Evolutionary conservation across 2,888 invertebrate species (phyloP).

Genomic region (Cheilosia scutellata): DNA sequence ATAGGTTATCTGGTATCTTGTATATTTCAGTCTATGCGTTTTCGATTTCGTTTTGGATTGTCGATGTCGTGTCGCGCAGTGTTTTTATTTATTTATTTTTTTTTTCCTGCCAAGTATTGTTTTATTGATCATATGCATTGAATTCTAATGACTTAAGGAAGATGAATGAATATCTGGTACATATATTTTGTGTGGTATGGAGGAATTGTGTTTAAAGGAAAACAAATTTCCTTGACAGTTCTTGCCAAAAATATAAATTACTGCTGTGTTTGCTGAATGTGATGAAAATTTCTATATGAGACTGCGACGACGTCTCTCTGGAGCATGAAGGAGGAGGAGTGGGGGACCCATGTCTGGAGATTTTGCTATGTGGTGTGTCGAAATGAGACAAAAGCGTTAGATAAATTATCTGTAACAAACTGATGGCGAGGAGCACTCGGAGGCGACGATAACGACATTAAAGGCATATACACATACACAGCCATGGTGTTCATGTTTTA

Average conservation of each 20-base stretch:
- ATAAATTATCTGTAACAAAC: slow-evolving; percentile 60
- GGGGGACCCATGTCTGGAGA: slow-evolving; percentile 7
- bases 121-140: slow-evolving; percentile 70
- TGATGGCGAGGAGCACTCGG: slow-evolving; percentile 18
- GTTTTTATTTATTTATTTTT: slow-evolving; percentile 23
- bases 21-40: not conserved
- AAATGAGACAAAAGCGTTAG: slow-evolving; percentile 58
- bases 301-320: not conserved
- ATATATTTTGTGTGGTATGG: not conserved
- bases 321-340: not conserved
- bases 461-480: slow-evolving; percentile 1
- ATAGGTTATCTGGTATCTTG: slow-evolving; percentile 40
- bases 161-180: slow-evolving; percentile 27
- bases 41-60: slow-evolving; percentile 25
- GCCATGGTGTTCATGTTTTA: slow-evolving; percentile 53
- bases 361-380: slow-evolving; percentile 49
- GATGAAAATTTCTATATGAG: slow-evolving; percentile 54
- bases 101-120: slow-evolving; percentile 46
- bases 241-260: slow-evolving; percentile 67
- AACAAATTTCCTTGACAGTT: slow-evolving; percentile 45
- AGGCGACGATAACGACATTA: slow-evolving; percentile 43
- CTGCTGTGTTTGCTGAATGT: slow-evolving; percentile 57
- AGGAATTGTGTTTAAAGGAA: slow-evolving; percentile 27
- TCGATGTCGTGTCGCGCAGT: slow-evolving; percentile 43
- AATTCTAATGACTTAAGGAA: slow-evolving; percentile 62